phyloP scores from a whole-genome alignment of 2,113 vertebrate species.

The Drymodes brunneopygia region DNA sequence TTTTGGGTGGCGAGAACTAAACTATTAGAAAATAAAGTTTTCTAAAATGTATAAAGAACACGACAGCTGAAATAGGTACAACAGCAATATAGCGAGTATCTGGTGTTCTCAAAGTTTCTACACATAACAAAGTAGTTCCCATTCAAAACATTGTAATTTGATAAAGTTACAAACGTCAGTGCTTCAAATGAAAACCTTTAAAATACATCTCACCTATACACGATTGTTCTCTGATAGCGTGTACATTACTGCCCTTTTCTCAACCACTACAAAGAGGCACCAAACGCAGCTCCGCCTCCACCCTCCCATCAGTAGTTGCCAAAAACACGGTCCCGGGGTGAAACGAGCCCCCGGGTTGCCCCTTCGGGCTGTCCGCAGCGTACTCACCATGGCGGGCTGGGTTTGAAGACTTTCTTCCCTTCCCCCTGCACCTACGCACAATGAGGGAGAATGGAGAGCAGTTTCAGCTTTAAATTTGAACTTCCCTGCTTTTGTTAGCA shows the following conservation, averaged over 20 bases:
- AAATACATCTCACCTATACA: not conserved
- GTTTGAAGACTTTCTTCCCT: slow-evolving; percentile 16
- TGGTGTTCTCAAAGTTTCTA: slow-evolving; percentile 2
- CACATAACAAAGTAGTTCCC: not conserved
- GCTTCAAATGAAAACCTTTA: not conserved
- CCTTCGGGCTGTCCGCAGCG: not conserved
- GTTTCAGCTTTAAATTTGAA: slow-evolving; percentile 71
- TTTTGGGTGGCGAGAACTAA: not conserved
- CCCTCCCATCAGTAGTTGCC: not conserved
- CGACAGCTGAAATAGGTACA: not conserved
- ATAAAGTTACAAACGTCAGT: not conserved
- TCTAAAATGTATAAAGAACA: not conserved
- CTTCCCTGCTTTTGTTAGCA: slow-evolving; percentile 73
- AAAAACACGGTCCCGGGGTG: not conserved
- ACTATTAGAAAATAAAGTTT: not conserved
- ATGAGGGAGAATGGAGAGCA: slow-evolving; percentile 60
- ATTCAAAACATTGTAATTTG: not conserved
- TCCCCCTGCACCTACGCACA: slow-evolving; percentile 52
- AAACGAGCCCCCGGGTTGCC: not conserved
- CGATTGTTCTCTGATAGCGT: not conserved
- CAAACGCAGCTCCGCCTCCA: not conserved
- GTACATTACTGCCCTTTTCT: not conserved
- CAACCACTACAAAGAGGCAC: not conserved
- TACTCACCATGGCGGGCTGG: not conserved
- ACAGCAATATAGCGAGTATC: not conserved